Evolutionary conservation across 2,113 vertebrate genomes (phyloP).

Genomic region (Trinectes maculatus): DNA sequence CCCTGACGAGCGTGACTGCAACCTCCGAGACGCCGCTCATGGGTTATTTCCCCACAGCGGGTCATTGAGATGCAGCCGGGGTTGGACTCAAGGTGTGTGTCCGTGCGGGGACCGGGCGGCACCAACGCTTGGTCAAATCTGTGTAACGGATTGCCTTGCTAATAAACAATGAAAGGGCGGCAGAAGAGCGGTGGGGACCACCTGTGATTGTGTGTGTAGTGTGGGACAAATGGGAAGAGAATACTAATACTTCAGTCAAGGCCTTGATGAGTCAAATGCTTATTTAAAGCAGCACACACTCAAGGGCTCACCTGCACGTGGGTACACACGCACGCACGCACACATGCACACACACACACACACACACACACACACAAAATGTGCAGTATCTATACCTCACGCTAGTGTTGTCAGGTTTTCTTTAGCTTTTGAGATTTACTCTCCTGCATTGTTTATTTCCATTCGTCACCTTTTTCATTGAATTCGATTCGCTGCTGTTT

Average conservation of each 20-base stretch:
- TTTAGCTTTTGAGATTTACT: slow-evolving; percentile 6
- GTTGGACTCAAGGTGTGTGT: slow-evolving; percentile 47
- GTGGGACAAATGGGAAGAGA: slow-evolving; percentile 66
- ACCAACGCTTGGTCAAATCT: slow-evolving; percentile 48
- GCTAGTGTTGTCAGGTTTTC: not conserved
- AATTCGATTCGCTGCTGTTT: slow-evolving; percentile 23
- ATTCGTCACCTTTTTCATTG: not conserved
- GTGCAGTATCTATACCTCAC: not conserved
- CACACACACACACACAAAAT: not conserved
- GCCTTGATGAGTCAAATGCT: slow-evolving; percentile 55
- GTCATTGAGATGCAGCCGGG: slow-evolving; percentile 66
- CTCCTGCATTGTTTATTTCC: not conserved
- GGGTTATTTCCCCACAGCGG: slow-evolving; percentile 46
- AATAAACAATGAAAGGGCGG: slow-evolving; percentile 83
- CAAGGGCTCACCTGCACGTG: not conserved
- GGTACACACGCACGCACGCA: not conserved
- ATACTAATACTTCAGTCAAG: slow-evolving; percentile 81
- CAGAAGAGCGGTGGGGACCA: slow-evolving; percentile 24
- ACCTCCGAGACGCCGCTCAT: slow-evolving; percentile 29
- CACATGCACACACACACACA: not conserved
- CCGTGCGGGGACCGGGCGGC: slow-evolving; percentile 11
- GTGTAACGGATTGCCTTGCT: slow-evolving; percentile 82
- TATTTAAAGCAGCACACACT: slow-evolving; percentile 20
- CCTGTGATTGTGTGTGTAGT: slow-evolving; percentile 8
- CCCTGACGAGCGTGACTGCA: slow-evolving; percentile 40